A percentile compares a stretch with the other conserved stretches of the same genome.
Evolutionary conservation across 2,113 vertebrate species (phyloP).

Genomic region (Trachemys scripta): DNA sequence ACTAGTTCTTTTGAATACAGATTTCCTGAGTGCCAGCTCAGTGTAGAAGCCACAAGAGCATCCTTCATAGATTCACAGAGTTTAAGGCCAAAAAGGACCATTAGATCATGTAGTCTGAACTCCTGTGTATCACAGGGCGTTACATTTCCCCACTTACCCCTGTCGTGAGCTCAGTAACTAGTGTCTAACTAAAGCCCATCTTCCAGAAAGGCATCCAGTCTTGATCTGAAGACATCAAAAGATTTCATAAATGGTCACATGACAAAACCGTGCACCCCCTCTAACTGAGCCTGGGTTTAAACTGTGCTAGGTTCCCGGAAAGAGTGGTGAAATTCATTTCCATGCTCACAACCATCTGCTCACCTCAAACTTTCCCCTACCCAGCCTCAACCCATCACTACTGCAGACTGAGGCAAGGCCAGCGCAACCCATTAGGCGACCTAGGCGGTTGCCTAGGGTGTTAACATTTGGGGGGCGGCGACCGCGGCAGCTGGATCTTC

Average conservation of each 20-base stretch:
- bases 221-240: not conserved
- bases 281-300: not conserved
- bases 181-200: not conserved
- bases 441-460: too few species aligned
- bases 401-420: not conserved
- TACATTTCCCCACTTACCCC: not conserved
- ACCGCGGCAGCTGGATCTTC: too few species aligned
- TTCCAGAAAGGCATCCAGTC: not conserved
- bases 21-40: not conserved
- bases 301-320: not conserved
- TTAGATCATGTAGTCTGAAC: not conserved
- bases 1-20: not conserved
- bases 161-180: not conserved
- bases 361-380: not conserved
- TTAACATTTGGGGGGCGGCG: too few species aligned
- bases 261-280: not conserved
- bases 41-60: not conserved
- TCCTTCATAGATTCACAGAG: not conserved
- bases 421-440: too few species aligned
- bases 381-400: not conserved
- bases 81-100: not conserved
- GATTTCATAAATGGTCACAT: not conserved
- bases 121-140: not conserved
- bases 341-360: not conserved
- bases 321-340: too few species aligned